Evolutionary conservation across 2,888 invertebrate species (phyloP).

Genomic region (Archaeoteleia sp.): DNA sequence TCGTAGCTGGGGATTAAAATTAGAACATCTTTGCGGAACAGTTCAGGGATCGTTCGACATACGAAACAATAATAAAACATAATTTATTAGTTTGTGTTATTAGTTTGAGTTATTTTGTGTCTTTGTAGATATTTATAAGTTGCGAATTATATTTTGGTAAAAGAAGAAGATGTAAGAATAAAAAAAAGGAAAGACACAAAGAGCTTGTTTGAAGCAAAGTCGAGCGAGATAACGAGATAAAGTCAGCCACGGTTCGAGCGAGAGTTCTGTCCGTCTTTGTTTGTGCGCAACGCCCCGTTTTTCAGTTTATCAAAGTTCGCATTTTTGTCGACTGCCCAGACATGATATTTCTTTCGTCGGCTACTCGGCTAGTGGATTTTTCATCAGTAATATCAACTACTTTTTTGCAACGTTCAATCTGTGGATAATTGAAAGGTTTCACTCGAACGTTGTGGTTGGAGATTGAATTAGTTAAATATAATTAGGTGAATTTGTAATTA

Average conservation of each 20-base stretch:
- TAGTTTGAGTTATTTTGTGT: neutral
- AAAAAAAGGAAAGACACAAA: constrained; percentile 22
- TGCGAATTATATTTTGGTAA: neutral
- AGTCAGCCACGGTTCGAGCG: constrained; percentile 14
- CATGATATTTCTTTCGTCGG: constrained; percentile 3
- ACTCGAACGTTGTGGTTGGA: too few species aligned
- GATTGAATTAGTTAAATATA: too few species aligned
- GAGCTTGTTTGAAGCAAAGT: constrained; percentile 34
- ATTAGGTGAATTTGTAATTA: too few species aligned
- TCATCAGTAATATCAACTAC: neutral
- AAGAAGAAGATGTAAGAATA: too few species aligned
- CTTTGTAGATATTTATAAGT: neutral
- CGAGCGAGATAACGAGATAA: constrained; percentile 41
- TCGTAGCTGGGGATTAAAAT: constrained; percentile 42
- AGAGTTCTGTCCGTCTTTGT: constrained; percentile 12
- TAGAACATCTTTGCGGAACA: constrained; percentile 28
- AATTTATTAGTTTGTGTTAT: too few species aligned
- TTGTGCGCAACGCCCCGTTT: constrained; percentile 3
- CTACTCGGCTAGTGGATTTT: neutral
- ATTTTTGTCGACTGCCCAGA: constrained; percentile 19
- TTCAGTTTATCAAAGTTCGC: constrained; percentile 31
- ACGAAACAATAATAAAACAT: too few species aligned
- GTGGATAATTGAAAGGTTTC: too few species aligned
- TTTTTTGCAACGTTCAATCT: neutral
- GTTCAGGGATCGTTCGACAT: too few species aligned